Percentiles rank a stretch among this genome's conserved stretches.
phyloP scores from a whole-genome alignment of 2,888 invertebrate genomes.

The Netelia fuscicornis region DNA sequence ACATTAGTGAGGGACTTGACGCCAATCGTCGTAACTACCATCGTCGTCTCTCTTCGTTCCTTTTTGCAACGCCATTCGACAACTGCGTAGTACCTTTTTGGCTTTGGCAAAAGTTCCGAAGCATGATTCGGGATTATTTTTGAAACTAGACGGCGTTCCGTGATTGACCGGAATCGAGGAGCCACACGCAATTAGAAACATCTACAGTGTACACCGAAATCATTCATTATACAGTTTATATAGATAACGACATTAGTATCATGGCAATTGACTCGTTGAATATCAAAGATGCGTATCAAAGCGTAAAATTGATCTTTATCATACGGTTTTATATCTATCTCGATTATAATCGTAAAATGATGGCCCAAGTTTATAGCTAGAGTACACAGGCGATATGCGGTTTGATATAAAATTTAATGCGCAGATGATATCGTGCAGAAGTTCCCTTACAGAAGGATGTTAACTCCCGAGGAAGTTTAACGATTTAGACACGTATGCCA shows the following conservation, averaged over 20 bases:
- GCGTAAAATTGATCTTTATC: too few species aligned
- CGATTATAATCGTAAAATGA: too few species aligned
- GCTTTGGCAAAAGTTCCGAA: constrained; percentile 70
- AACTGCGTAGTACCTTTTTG: constrained; percentile 63
- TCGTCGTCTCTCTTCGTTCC: constrained; percentile 18
- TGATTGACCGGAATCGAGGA: constrained; percentile 51
- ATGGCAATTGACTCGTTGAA: too few species aligned
- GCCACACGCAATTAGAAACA: constrained; percentile 41
- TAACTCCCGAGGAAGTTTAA: too few species aligned
- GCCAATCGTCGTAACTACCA: constrained; percentile 18
- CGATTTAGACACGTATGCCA: too few species aligned
- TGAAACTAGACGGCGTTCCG: constrained; percentile 66
- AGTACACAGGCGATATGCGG: too few species aligned
- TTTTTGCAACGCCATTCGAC: constrained; percentile 49
- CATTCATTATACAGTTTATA: neutral
- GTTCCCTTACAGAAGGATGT: too few species aligned
- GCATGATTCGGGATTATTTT: constrained; percentile 69
- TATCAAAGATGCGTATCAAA: too few species aligned
- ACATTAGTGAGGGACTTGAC: neutral
- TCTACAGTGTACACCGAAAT: neutral
- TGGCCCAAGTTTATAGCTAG: too few species aligned
- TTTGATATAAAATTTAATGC: too few species aligned
- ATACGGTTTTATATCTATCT: too few species aligned
- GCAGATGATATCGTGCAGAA: too few species aligned
- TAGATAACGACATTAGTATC: neutral